Evolutionary conservation across 2,113 vertebrate species (phyloP).

Genomic region (Haemorhous mexicanus): DNA sequence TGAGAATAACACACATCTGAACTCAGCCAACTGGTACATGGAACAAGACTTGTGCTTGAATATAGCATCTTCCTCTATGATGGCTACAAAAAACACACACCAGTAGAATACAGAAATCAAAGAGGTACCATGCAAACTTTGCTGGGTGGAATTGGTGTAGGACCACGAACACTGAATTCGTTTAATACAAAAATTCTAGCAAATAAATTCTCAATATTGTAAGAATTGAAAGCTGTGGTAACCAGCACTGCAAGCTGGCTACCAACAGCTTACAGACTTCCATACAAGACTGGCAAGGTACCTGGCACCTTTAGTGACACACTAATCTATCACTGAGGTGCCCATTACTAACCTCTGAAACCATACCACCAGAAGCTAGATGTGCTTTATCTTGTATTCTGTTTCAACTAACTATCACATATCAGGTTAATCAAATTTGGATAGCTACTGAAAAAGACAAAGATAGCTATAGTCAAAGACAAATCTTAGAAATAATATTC

Average conservation of each 20-base stretch:
- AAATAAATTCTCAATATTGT: not conserved
- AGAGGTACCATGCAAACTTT: not conserved
- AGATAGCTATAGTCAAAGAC: not conserved
- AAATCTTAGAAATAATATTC: not conserved
- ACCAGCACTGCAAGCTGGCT: not conserved
- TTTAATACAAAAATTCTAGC: not conserved
- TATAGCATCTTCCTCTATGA: not conserved
- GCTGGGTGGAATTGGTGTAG: not conserved
- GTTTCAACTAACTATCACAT: not conserved
- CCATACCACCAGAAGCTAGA: not conserved
- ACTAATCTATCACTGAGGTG: not conserved
- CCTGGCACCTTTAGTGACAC: not conserved
- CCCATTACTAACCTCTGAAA: not conserved
- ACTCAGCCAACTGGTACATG: not conserved
- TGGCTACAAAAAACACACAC: not conserved
- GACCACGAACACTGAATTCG: accelerated
- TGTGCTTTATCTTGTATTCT: not conserved
- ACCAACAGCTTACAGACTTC: not conserved
- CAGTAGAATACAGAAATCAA: not conserved
- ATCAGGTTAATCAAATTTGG: not conserved
- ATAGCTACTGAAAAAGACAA: not conserved
- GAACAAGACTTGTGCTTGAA: not conserved
- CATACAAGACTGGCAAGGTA: not conserved
- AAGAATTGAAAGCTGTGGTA: not conserved
- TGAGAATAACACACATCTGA: not conserved